phyloP scores from a whole-genome alignment of 2,113 vertebrate genomes.

The Nettapus auritus region DNA sequence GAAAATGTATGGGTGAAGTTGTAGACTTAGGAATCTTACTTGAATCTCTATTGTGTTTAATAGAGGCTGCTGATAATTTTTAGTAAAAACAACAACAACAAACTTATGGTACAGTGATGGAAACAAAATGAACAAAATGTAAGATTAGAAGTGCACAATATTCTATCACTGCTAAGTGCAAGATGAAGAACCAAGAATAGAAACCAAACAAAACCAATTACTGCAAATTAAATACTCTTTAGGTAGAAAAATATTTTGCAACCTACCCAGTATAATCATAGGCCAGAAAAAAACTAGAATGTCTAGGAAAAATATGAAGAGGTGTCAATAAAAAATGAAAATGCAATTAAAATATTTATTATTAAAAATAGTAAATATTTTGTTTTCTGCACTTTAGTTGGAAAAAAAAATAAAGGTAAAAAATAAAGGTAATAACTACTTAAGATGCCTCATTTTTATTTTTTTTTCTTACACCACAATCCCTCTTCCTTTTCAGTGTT shows the following conservation, averaged over 20 bases:
- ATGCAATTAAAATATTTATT: neutral
- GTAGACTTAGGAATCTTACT: neutral
- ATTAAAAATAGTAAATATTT: neutral
- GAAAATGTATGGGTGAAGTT: neutral
- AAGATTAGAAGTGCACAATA: neutral
- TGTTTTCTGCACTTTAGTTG: neutral
- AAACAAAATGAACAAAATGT: neutral
- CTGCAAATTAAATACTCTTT: neutral
- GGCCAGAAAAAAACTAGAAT: neutral
- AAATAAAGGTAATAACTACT: neutral
- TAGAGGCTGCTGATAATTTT: neutral
- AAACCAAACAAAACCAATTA: neutral
- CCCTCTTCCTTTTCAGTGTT: neutral
- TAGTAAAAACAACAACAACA: neutral
- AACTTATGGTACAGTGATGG: neutral
- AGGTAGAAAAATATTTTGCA: neutral
- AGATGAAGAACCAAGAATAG: neutral
- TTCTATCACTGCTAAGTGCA: neutral
- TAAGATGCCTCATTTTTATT: neutral
- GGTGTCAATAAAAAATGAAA: neutral
- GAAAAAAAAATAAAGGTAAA: neutral
- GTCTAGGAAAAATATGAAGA: neutral
- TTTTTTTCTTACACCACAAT: neutral
- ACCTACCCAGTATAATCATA: neutral
- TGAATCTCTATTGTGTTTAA: neutral